These are phyloP conservation scores for Ammodytes marinus DNA, from an alignment of 2,113 vertebrate genomes.

Conservation along the genomic window DNA sequence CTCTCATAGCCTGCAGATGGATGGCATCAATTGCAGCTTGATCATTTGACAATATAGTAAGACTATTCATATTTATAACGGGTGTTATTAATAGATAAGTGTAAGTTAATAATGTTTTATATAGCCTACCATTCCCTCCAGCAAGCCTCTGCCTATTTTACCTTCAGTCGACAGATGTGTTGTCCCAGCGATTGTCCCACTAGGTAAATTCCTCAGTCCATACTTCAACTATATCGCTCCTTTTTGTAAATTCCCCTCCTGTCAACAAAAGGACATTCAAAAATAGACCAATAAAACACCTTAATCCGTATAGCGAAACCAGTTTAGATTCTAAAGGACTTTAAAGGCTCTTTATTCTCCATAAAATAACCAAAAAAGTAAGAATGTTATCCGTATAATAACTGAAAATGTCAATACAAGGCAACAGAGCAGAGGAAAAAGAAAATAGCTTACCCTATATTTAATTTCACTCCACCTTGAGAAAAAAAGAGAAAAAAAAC, in stretches of 20 bases:
- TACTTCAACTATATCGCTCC: slow-evolving; percentile 11
- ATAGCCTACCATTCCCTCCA: background rate
- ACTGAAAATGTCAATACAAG: background rate
- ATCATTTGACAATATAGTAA: background rate
- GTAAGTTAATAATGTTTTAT: background rate
- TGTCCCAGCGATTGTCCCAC: slow-evolving; percentile 14
- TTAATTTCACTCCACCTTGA: slow-evolving; percentile 42
- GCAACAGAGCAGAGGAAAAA: background rate
- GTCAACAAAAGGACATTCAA: slow-evolving; percentile 16
- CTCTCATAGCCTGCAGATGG: background rate
- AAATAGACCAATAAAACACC: slow-evolving; percentile 19
- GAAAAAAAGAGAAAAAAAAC: background rate
- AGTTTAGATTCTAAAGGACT: background rate
- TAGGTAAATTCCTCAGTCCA: slow-evolving; percentile 45
- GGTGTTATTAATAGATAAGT: background rate
- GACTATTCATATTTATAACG: background rate
- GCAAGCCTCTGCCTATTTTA: background rate
- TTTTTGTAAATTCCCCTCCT: slow-evolving; percentile 10
- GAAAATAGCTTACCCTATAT: slow-evolving; percentile 30
- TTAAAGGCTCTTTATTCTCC: background rate
- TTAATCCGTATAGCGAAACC: slow-evolving; percentile 5
- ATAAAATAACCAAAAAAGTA: background rate
- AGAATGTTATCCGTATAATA: background rate
- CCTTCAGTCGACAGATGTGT: slow-evolving; percentile 15
- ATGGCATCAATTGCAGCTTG: background rate